Base-by-base conservation (phyloP, 2,888 invertebrate species). In the Drosophila macrospina region DNA sequence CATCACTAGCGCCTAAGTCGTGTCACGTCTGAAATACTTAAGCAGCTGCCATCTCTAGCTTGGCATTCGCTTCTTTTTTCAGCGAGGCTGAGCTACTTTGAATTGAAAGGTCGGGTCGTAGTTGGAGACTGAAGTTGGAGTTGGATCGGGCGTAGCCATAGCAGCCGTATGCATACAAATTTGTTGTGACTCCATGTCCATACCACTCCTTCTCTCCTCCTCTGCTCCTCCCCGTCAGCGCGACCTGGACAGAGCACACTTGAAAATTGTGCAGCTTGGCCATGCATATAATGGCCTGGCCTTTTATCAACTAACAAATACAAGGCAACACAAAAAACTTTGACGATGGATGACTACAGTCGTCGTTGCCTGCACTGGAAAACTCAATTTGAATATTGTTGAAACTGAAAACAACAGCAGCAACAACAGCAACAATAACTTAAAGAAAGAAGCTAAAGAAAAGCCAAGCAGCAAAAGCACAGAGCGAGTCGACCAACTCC, bases 331-430 rank as follows among this genome's bases (percentile, higher is more conserved):
- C 39, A 61, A 28, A 28, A 84, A 81, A 86, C 84, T 81, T 77
- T 77, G 81, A 88, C 85, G 89, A 81, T 88, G 85, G 89, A 88
- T 88, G 89, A 75, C 82, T 75, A 60, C 55, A 71, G 78, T 72
- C 69, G 78, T 72, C 69, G 45, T 61, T 60, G 71, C 42, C 63
- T 86, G 86, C 88, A 83, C 85, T 89, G 90, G 89, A 86, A 88
- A 88, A 89, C 90, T 89, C 90, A 88, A 88, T 88, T 90, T 88
- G 88, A 88, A 88, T 88, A 88, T 89, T 83, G 88, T 83, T 78
- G 75, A 85, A 74, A 74, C 74, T 74, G 74, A 74, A 78, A 74
- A 74, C 66, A 44, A 71, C 54, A 51, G n/a, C n/a, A n/a, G n/a
- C n/a, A n/a, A n/a, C n/a, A n/a, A n/a, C n/a, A n/a, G n/a, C n/a